Conservation (phyloP, 37 sponge, comb jelly and placozoan species). For the Beroe forskalii region DNA sequence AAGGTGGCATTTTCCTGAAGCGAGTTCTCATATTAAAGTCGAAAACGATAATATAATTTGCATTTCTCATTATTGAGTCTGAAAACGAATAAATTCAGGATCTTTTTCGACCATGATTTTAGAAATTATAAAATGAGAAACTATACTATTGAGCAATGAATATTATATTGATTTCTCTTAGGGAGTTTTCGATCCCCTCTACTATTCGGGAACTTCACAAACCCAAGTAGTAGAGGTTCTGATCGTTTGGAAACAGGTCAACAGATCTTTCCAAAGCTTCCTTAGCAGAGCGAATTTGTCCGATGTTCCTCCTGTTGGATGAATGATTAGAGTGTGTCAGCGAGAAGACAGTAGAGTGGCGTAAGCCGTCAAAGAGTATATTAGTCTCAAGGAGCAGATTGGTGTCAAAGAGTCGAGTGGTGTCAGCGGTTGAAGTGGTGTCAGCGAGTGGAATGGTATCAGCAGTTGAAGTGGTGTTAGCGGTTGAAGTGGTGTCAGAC, state of each 20-base stretch:
- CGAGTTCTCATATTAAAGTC: not conserved
- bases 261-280: not conserved
- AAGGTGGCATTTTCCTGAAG: constrained; percentile 6
- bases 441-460: not conserved
- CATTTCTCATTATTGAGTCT: not conserved
- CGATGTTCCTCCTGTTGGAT: constrained; percentile 19
- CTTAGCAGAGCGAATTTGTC: not conserved
- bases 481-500: not conserved
- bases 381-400: too few relatives aligned
- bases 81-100: too few relatives aligned
- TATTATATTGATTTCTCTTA: too few relatives aligned
- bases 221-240: constrained; percentile 21
- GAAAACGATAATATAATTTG: not conserved
- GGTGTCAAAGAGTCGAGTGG: not conserved
- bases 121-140: too few relatives aligned
- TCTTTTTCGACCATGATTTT: too few relatives aligned
- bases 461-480: not conserved
- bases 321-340: too few relatives aligned
- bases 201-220: too few relatives aligned
- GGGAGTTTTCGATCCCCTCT: too few relatives aligned
- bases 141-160: too few relatives aligned
- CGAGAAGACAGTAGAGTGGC: not conserved
- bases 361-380: too few relatives aligned
- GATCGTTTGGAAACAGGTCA: not conserved
- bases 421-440: not conserved